phyloP scores from a whole-genome alignment of 1,140 invertebrate genomes.

The Fopius arisanus region DNA sequence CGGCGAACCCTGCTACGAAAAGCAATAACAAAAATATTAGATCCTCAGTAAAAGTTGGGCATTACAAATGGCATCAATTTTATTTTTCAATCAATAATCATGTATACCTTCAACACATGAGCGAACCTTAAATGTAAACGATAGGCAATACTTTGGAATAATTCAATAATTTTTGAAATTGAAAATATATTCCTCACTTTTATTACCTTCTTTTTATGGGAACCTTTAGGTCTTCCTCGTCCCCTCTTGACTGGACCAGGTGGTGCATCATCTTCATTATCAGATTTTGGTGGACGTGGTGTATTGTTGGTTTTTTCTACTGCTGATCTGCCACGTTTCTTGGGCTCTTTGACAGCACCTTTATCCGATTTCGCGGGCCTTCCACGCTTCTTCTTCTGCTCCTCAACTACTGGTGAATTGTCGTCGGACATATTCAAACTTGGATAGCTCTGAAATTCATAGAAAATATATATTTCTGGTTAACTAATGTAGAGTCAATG shows the following conservation, averaged over 20 bases:
- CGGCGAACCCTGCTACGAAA: constrained; percentile 46
- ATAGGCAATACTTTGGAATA: not conserved
- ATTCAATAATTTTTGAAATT: not conserved
- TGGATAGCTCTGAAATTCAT: constrained; percentile 1
- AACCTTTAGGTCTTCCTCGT: constrained; percentile 63
- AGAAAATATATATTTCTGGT: not conserved
- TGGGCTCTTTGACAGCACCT: constrained; percentile 57
- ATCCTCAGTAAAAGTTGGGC: not conserved
- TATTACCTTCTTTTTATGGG: constrained; percentile 63
- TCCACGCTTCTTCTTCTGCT: constrained; percentile 63
- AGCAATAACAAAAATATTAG: constrained; percentile 8
- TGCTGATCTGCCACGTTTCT: constrained; percentile 59
- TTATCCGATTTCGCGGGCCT: constrained; percentile 57
- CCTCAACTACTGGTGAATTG: constrained; percentile 60
- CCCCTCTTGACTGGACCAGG: constrained; percentile 63
- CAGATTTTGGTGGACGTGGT: constrained; percentile 54
- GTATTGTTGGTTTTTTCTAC: constrained; percentile 58
- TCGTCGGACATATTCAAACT: constrained; percentile 60
- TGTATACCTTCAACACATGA: no score
- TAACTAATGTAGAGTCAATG: not conserved
- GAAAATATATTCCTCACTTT: not conserved
- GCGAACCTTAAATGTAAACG: no score
- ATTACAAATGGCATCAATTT: not conserved
- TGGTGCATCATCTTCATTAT: constrained; percentile 60
- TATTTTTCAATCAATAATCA: not conserved